Evolutionary conservation across 2,113 vertebrate species (phyloP).

Genomic region (Cololabis saira): DNA sequence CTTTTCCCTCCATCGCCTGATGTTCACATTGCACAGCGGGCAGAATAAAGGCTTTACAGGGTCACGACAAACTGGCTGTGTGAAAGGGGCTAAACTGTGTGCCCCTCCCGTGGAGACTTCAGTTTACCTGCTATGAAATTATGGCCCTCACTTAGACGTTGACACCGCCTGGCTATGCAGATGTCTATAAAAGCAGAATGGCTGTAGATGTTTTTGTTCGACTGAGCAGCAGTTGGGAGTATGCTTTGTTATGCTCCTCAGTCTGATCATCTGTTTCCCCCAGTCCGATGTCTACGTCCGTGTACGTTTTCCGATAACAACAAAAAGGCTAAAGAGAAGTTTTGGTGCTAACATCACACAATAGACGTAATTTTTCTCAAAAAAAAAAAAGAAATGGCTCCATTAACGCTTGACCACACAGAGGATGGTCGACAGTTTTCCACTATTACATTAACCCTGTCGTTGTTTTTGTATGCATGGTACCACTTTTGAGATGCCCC

Average conservation of each 20-base stretch:
- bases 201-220: constrained; percentile 28
- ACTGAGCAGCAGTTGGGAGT: constrained; percentile 5
- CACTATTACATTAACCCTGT: constrained; percentile 51
- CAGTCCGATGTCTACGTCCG: constrained; percentile 10
- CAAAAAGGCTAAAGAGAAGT: constrained; percentile 56
- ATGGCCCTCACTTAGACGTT: constrained; percentile 15
- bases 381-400: constrained; percentile 20
- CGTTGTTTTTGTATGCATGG: constrained; percentile 77
- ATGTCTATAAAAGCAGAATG: constrained; percentile 14
- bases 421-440: constrained; percentile 41
- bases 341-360: constrained; percentile 65
- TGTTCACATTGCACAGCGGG: too few species aligned
- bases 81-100: constrained; percentile 13
- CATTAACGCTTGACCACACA: constrained; percentile 40
- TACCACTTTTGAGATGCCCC: constrained; percentile 77
- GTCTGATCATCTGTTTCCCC: constrained; percentile 12
- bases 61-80: too few species aligned
- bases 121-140: constrained; percentile 27
- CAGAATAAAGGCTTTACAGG: too few species aligned
- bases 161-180: not conserved
- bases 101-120: constrained; percentile 33
- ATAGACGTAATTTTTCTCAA: constrained; percentile 30
- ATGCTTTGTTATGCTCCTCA: constrained; percentile 3
- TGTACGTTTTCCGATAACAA: constrained; percentile 21
- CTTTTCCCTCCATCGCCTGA: too few species aligned